Evolutionary conservation across 2,797 vertebrate genomes (phyloP), one percentile per base, ranked within the genome.

Genomic region (Anabacerthia variegaticeps): DNA sequence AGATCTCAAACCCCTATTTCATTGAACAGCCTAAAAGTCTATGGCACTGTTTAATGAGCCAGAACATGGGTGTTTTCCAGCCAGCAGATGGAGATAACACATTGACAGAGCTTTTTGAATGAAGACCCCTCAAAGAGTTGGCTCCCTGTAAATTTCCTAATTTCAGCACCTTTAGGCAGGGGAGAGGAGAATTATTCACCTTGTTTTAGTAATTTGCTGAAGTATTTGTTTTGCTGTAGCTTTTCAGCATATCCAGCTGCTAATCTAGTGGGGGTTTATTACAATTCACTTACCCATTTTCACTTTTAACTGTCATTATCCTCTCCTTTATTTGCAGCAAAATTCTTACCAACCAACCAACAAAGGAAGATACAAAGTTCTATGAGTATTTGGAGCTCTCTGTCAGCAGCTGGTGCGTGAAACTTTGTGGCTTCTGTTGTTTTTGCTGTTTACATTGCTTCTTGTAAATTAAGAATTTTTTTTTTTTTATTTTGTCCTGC

Each of bases 321-420:
- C 46, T 95, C 19, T 92, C 89, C 51, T 97, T 92, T 97, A 86
- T 36, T 97, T 97, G 12, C 97, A 99, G 99, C 99, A 99, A 99
- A 99, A 99, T 97, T 99, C 99, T 22, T 99, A 99, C 98, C 99
- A 99, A 97, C 99, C 99, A n/a, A 99, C 99, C 82, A 99, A 99
- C 98, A 99, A 99, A 98, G 99, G 99, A 97, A 98, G 99, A 93
- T 99, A 99, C 98, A 99, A 99, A 98, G 99, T 99, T 95, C 97
- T 99, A 97, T 99, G 98, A 98, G 98, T 83, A 75, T 82, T 86
- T 86, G 92, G 92, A 95, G 87, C 88, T 89, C 37, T 4, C 73
- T 93, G 93, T 94, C 86, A 84, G 84, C 76, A 96, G 94, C 95
- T 96, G 95, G 94, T 97, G 90, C 95, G 95, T 98, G 97, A 96